Evolutionary conservation across 1,140 invertebrate genomes (phyloP), one percentile per base, ranked within the genome.

Genomic region (Drosophila orosa): DNA sequence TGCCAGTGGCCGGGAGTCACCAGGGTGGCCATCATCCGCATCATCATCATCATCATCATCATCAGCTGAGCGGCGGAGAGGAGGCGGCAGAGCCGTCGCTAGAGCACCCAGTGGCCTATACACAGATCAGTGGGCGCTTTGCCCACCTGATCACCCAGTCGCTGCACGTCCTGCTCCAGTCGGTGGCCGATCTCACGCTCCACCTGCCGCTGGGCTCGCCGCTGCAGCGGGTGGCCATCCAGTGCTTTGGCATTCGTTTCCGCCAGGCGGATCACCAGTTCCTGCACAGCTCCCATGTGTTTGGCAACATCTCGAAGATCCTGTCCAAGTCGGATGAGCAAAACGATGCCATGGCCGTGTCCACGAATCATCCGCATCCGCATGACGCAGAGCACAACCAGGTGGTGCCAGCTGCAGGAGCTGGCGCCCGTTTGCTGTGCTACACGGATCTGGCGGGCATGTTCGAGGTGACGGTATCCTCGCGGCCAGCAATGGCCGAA

Each of bases 251-350:
- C 27, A 95, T 99, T 35, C 95, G 95, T 78, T 99, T 99, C 92
- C 95, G 95, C 6, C 94, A 96, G 25, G 94, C 95, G 3, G 98
- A 99, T 93, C 97, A 99, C 89, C 95, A 96, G 81, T 99, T 99
- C 89, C 92, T 99, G n/a, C 98, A 99, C 91, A 94, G 95, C 91
- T 96, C 95, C 62, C 97, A 99, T 92, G 97, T 99, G 5, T 99
- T 99, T 91, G 98, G 96, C 79, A 98, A 99, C 90, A 98, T 99
- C 52, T 98, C 97, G 79, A 97, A 98, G 93, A 99, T 99, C 47
- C 93, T 99, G 31, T 98, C 98, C 1, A 95, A 97, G 71, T 97
- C 97, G 5, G 97, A 98, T 86, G 97, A 98, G 81, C 95, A 95
- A 54, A 92, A 93, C 10, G 93, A 94, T 44, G 82, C 89, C 19